Base-by-base conservation (phyloP, 2,113 vertebrate species). In the Microtus richardsoni region DNA sequence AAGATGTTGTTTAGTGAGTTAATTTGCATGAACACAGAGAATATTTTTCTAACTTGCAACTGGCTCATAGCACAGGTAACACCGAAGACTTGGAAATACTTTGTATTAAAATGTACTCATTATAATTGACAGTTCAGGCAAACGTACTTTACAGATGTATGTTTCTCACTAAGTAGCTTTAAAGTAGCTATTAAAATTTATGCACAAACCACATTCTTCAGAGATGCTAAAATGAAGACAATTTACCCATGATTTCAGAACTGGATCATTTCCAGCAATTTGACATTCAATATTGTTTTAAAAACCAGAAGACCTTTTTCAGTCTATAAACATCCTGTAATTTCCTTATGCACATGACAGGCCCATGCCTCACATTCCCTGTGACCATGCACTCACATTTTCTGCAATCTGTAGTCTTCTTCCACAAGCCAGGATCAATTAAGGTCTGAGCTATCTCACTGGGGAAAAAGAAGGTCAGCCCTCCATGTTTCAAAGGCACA, bases 1-100 rank as follows among this genome's bases (percentile, higher is more conserved):
- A 97, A 97, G 87, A 95, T 82, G 94, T 77, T 96, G 44, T 93
- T 96, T 94, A 97, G 5, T 80, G 92, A 95, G 5, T 93, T 97
- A 90, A 64, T 97, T 97, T 96, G 54, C 41, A 93, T 95, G 78
- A 96, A 95, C 80, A 87, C 36, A 88, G 73, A 92, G 33, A 89
- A 87, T 92, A 86, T 83, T 95, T 91, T 93, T 97, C 58, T 77
- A 89, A 17, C 91, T 97, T 92, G 90, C 94, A 88, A 68, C 19
- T 93, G 26, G 4, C 79, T 95, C 87, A 93, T 87, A 93, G 2
- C 0, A 79, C 12, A 54, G 7, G n/a, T 84, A 87, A 22, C 22
- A 30, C 26, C 94, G 97, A 97, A 95, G 8, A 7, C n/a, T 73
- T 70, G 7, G 64, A 97, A 96, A 30, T 64, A 36, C 24, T 95